These are phyloP conservation scores for Catalaphyllia jardinei DNA, from an alignment of 64 coral and sea anemone genomes.

Conservation along the genomic window DNA sequence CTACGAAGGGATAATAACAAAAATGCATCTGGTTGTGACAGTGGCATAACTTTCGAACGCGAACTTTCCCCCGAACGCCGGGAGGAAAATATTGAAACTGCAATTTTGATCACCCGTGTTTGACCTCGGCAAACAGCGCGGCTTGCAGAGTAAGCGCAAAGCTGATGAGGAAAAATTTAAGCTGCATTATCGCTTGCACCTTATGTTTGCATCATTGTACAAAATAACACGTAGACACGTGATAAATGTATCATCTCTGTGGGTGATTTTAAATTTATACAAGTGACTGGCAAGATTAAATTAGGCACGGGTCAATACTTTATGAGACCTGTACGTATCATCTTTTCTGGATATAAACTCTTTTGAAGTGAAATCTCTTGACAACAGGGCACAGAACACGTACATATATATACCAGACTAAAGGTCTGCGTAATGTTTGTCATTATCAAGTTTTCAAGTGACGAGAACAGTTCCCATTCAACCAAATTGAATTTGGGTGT, in stretches of 20 bases:
- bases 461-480: no score
- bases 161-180: background rate
- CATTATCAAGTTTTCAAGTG: no score
- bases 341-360: no score
- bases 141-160: background rate
- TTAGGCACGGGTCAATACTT: background rate
- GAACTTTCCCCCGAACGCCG: background rate
- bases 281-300: background rate
- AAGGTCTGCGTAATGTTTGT: no score
- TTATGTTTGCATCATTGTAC: background rate
- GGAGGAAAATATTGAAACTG: background rate
- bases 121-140: background rate
- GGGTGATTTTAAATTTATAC: slow-evolving; percentile 1
- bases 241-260: background rate
- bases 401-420: no score
- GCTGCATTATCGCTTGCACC: background rate
- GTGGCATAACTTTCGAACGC: background rate
- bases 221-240: background rate
- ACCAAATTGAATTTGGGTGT: no score
- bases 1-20: background rate
- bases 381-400: no score
- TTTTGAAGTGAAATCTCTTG: no score
- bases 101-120: background rate
- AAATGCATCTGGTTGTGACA: background rate
- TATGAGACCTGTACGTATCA: background rate